Conservation (phyloP, 1,140 invertebrate species). For the Anoplophora glabripennis region DNA sequence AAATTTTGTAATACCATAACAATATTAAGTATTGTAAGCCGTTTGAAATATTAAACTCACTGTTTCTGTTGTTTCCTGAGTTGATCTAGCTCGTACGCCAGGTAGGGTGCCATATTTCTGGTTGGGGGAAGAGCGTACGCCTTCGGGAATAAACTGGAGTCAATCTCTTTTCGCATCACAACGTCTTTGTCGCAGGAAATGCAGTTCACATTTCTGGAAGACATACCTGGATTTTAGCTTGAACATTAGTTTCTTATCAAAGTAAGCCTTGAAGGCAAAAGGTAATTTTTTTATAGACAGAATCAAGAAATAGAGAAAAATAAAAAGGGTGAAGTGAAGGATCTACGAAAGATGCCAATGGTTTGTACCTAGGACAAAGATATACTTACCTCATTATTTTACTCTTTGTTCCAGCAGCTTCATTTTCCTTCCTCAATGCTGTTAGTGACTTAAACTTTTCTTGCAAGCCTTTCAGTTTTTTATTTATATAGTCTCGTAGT, state of each 20-base stretch:
- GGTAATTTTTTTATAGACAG: no score
- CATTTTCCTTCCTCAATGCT: conserved; percentile 57
- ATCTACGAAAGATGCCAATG: no score
- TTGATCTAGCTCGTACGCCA: conserved; percentile 65
- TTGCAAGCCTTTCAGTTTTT: conserved; percentile 60
- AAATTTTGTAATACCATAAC: no score
- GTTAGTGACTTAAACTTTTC: conserved; percentile 60
- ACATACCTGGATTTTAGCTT: no score
- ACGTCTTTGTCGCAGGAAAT: conserved; percentile 71
- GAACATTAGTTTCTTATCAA: no score
- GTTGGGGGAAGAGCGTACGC: conserved; percentile 52
- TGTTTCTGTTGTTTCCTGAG: conserved; percentile 57
- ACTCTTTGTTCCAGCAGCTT: conserved; percentile 65
- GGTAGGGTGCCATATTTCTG: conserved; percentile 60
- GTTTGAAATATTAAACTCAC: conserved; percentile 17
- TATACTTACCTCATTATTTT: conserved; percentile 35
- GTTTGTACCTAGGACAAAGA: no score
- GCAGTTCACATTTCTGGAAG: conserved; percentile 63
- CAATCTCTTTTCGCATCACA: conserved; percentile 62
- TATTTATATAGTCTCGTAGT: conserved; percentile 64
- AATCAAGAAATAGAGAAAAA: no score
- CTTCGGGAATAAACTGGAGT: conserved; percentile 49
- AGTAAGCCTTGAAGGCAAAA: no score
- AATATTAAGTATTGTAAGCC: no score
- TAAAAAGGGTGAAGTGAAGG: no score